phyloP scores from a whole-genome alignment of 2,113 vertebrate genomes.

The Stomatorhinus ivindoensis region DNA sequence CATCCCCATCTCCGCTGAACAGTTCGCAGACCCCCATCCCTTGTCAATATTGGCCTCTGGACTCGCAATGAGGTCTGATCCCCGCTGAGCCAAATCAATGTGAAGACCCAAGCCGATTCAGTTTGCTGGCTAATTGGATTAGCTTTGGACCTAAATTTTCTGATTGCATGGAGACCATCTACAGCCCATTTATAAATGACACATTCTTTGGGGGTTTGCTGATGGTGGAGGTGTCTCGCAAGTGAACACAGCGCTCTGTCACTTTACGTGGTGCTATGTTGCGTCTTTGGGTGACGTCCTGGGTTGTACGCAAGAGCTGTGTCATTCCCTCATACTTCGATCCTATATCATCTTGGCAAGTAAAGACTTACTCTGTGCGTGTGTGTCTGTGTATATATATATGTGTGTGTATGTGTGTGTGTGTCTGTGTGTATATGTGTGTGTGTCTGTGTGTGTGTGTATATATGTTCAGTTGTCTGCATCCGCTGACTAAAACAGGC shows the following conservation, averaged over 20 bases:
- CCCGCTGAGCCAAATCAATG: background rate
- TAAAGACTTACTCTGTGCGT: background rate
- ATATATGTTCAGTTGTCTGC: background rate
- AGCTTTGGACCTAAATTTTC: background rate
- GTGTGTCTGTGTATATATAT: background rate
- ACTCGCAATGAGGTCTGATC: background rate
- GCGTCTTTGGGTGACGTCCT: background rate
- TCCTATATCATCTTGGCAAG: background rate
- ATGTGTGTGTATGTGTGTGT: background rate
- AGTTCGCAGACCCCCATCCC: background rate
- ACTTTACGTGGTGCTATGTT: background rate
- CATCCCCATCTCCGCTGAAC: background rate
- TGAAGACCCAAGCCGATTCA: background rate
- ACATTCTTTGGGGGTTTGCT: background rate
- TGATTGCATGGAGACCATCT: background rate
- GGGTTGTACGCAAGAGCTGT: background rate
- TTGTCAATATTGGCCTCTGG: background rate
- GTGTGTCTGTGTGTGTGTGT: background rate
- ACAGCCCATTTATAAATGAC: background rate
- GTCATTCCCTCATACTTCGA: background rate
- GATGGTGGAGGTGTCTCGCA: background rate
- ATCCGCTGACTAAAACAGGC: background rate
- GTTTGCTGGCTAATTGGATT: background rate
- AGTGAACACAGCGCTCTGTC: background rate
- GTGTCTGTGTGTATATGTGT: background rate